These are phyloP conservation scores for Lepidocolaptes lacrymiger DNA, from an alignment of 2,797 vertebrate species.

Conservation along the genomic window DNA sequence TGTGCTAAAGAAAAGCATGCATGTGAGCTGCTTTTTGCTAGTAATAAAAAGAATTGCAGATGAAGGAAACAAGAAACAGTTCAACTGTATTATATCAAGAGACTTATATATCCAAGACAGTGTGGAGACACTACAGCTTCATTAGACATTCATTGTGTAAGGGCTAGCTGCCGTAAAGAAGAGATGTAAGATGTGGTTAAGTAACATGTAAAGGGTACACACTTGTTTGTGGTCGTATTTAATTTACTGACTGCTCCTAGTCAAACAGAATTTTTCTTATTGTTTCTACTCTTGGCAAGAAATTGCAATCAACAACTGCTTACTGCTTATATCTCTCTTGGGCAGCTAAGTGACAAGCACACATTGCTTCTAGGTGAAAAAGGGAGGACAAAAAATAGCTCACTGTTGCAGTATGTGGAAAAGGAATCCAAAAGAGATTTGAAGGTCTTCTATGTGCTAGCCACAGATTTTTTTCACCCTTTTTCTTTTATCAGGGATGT, in stretches of 20 bases:
- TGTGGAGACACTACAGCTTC: neutral
- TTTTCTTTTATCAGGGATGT: neutral
- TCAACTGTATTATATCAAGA: neutral
- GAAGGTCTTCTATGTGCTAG: constrained; percentile 2
- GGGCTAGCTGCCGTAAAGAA: neutral
- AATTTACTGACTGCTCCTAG: neutral
- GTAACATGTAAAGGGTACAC: neutral
- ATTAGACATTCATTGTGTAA: neutral
- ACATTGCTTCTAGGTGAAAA: constrained; percentile 45
- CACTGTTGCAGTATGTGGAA: constrained; percentile 21
- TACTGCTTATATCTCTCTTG: constrained; percentile 29
- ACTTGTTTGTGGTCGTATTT: constrained; percentile 29
- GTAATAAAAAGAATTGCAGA: neutral
- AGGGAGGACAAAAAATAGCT: constrained; percentile 52
- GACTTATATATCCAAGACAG: neutral
- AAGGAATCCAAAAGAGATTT: constrained; percentile 34
- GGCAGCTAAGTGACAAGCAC: constrained; percentile 47
- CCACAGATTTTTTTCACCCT: neutral
- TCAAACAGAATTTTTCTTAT: constrained; percentile 28
- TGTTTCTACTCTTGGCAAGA: constrained; percentile 42
- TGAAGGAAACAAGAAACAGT: neutral
- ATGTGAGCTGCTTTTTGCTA: neutral
- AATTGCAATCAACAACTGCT: constrained; percentile 63
- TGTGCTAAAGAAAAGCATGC: neutral
- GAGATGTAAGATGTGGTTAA: neutral